Conservation (phyloP, 2,888 invertebrate species). For the Zelleria hepariella region DNA sequence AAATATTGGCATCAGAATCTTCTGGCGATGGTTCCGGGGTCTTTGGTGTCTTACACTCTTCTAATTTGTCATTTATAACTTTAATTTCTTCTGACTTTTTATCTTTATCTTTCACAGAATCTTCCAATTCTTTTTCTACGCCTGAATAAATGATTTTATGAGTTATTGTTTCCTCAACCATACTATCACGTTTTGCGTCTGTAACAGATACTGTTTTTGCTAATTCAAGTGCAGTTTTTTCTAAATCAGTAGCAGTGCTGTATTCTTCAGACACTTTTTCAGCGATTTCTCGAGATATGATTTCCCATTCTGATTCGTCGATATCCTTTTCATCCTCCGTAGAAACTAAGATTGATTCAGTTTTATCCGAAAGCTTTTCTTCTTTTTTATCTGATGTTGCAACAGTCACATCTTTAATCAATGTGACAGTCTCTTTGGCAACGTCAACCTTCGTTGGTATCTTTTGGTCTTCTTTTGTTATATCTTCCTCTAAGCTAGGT, state of each 20-base stretch:
- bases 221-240: not conserved
- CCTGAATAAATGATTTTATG: too few relatives aligned
- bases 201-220: not conserved
- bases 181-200: not conserved
- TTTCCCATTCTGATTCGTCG: constrained; percentile 21
- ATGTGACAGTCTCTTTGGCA: not conserved
- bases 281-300: constrained; percentile 4
- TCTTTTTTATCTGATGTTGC: not conserved
- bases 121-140: too few relatives aligned
- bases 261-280: constrained; percentile 8
- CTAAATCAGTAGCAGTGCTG: not conserved
- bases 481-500: not conserved
- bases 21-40: not conserved
- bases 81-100: not conserved
- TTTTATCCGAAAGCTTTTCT: constrained; percentile 19
- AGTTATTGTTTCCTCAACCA: not conserved
- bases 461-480: not conserved
- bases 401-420: not conserved
- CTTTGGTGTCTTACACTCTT: not conserved
- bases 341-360: constrained; percentile 21
- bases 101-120: too few relatives aligned
- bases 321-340: constrained; percentile 26
- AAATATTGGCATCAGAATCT: not conserved
- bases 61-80: not conserved
- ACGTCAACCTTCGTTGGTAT: not conserved